phyloP scores from a whole-genome alignment of 1,140 invertebrate species.

The Zaprionus davidi region DNA sequence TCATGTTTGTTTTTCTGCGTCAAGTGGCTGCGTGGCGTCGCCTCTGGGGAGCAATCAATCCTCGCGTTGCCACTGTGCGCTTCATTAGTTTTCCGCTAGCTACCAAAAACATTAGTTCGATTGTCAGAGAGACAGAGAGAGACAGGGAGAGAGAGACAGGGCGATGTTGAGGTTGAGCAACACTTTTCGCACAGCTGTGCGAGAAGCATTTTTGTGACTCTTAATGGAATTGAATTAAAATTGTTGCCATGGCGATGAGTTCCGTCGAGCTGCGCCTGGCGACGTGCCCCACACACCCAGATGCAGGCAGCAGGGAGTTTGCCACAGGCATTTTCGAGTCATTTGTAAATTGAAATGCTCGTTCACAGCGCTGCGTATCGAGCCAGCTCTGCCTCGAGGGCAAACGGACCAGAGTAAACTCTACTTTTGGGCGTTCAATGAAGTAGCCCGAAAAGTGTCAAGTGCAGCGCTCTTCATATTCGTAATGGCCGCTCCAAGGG shows the following conservation, averaged over 20 bases:
- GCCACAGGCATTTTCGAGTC: slow-evolving; percentile 74
- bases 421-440: slow-evolving; percentile 56
- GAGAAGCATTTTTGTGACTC: slow-evolving; percentile 63
- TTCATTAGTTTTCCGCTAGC: slow-evolving; percentile 73
- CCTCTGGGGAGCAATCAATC: slow-evolving; percentile 82
- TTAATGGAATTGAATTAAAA: slow-evolving; percentile 83
- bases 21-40: slow-evolving; percentile 50
- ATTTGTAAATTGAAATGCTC: slow-evolving; percentile 77
- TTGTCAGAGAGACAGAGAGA: slow-evolving; percentile 41
- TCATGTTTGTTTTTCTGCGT: slow-evolving; percentile 18
- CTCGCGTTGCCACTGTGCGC: slow-evolving; percentile 73
- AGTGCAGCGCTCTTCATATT: slow-evolving; percentile 73
- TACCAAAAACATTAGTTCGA: slow-evolving; percentile 70
- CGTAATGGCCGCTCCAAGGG: slow-evolving; percentile 41
- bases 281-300: background rate
- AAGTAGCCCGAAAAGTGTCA: slow-evolving; percentile 68
- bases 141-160: background rate
- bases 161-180: slow-evolving; percentile 6
- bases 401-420: slow-evolving; percentile 38
- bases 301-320: background rate
- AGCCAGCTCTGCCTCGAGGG: background rate
- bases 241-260: slow-evolving; percentile 63
- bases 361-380: background rate
- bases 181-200: slow-evolving; percentile 65
- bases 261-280: background rate